Base-by-base conservation (phyloP, 1,140 invertebrate species). In the Galleria mellonella region DNA sequence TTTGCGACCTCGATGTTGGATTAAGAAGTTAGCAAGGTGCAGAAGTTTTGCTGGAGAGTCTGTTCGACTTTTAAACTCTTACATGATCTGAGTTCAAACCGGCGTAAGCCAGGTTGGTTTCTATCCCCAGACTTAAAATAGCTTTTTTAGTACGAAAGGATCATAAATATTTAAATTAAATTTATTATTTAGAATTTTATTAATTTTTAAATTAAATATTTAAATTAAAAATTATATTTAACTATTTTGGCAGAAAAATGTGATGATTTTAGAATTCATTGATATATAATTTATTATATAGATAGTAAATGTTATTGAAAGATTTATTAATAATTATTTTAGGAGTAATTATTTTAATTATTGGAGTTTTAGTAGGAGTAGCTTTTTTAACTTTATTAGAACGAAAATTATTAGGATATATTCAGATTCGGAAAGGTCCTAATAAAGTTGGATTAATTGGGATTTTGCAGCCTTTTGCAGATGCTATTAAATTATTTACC, bases 1-100 rank as follows among this genome's bases (percentile, higher is more conserved):
- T 77, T 92, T 92, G 88, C 88, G 88, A 93, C 91, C 90, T 93
- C 91, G 91, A 93, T 93, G 91, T 93, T 92, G 90, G 89, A 92
- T 92, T 92, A 91, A 91, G 84, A 88, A 88, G 74, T 87, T 89
- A 72, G 77, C 83, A 87, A 83, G 82, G 84, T 87, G 66, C 15
- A 68, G 86, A 76, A 86, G 78, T 83, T 90, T 77, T 81, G 88
- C 6, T 89, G 87, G 87, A 90, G n/a, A n/a, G n/a, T 92, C 90
- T 93, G 91, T 92, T 93, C 91, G 90, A 91, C 89, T 87, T 88
- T 92, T 91, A 89, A 91, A 90, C 86, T 89, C 83, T 90, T 92
- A 92, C 91, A 91, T 92, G 90, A 92, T 92, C 88, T 92, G 90
- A 92, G 91, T 92, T 69, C 54, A 72, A 62, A 64, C 58, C 65